Base-by-base conservation (phyloP, 2,888 invertebrate genomes). In the Hypena proboscidalis region DNA sequence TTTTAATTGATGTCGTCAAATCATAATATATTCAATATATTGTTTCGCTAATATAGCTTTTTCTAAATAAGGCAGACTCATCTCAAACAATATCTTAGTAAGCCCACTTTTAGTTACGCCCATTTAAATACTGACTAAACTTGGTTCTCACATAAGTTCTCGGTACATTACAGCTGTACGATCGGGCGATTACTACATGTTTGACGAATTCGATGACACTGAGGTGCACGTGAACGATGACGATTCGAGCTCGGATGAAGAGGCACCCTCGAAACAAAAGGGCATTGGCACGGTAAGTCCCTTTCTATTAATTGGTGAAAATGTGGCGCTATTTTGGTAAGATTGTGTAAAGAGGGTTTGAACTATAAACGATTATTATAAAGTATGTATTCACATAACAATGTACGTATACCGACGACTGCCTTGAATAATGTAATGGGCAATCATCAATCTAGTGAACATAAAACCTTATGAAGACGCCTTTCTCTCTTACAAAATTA, bases 151-250 rank as follows among this genome's bases (percentile, higher is more conserved):
- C n/a, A n/a, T n/a, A n/a, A n/a, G n/a, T n/a, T n/a, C n/a, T n/a
- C n/a, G n/a, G 45, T 66, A 54, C 26, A 67, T 63, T 85, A 79
- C 91, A 99, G 99, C 99, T 35, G 95, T 99, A 45, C 95, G 99
- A 35, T 98, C 98, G 47, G 99, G 99, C 9, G 99, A 99, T 89
- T 99, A 99, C 90, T 99, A 98, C 90, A 98, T 99, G 98, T 99
- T 99, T 90, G 98, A 99, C 74, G 98, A 98, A 62, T 93, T 96
- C 74, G 95, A 96, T 69, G 96, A 96, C 62, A 95, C 96, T 44
- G 95, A 96, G 25, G 93, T 95, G 53, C 95, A 94, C 56, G 67
- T 94, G 13, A 91, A 93, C 20, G 92, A 92, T 0, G 70, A 94
- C 4, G 90, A 91, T 15, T 93, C 93, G 26, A 92, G 92, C 17